Conservation (phyloP, 1,140 invertebrate species). For the Conopomorpha cramerella region DNA sequence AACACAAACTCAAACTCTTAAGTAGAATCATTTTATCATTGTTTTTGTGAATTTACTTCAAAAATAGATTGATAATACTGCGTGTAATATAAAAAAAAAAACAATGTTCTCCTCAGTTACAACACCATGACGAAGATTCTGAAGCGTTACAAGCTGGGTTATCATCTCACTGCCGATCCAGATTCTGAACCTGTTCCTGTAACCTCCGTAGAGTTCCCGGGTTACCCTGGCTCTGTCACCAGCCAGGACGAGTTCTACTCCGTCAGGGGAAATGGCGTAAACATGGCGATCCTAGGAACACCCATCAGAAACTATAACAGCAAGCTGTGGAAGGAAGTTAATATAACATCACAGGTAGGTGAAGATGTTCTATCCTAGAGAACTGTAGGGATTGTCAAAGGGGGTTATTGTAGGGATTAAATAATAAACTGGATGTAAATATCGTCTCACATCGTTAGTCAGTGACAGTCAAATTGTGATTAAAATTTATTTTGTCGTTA, state of each 20-base stretch:
- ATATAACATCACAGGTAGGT: slow-evolving; percentile 53
- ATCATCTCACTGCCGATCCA: slow-evolving; percentile 64
- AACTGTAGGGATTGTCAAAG: too few relatives aligned
- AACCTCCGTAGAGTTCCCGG: slow-evolving; percentile 76
- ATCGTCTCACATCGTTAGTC: too few relatives aligned
- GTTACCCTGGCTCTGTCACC: slow-evolving; percentile 85
- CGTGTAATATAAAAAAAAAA: too few relatives aligned
- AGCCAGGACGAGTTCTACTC: slow-evolving; percentile 90
- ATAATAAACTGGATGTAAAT: too few relatives aligned
- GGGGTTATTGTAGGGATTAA: too few relatives aligned
- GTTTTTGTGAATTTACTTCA: too few relatives aligned
- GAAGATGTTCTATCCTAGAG: slow-evolving; percentile 1
- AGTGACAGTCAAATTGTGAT: too few relatives aligned
- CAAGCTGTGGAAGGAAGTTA: slow-evolving; percentile 58
- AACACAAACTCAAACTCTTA: too few relatives aligned
- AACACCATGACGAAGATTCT: slow-evolving; percentile 85
- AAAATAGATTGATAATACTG: too few relatives aligned
- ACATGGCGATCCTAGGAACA: slow-evolving; percentile 64
- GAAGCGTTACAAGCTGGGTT: slow-evolving; percentile 88
- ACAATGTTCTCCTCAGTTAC: too few relatives aligned
- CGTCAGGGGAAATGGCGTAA: slow-evolving; percentile 55
- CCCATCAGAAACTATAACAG: slow-evolving; percentile 61
- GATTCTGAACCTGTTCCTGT: slow-evolving; percentile 69
- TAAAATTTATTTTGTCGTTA: too few relatives aligned
- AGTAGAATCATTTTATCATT: too few relatives aligned